phyloP scores from a whole-genome alignment of 2,113 vertebrate species.

The Casuarius casuarius region DNA sequence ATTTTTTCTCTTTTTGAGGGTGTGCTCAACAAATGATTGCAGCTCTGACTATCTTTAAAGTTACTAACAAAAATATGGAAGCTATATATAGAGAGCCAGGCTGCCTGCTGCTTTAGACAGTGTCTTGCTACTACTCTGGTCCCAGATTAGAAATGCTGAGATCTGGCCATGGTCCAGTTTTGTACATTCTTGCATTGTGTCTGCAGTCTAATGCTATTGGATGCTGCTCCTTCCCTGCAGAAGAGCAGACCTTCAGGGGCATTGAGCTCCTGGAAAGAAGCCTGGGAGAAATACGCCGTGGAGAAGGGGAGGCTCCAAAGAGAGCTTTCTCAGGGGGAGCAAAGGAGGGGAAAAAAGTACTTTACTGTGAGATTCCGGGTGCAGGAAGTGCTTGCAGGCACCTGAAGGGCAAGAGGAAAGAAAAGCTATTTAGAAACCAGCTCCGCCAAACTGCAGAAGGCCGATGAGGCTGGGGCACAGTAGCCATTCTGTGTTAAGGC shows the following conservation, averaged over 20 bases:
- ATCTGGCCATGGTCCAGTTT: not conserved
- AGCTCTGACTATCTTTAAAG: not conserved
- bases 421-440: not conserved
- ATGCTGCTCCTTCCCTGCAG: not conserved
- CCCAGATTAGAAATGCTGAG: not conserved
- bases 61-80: not conserved
- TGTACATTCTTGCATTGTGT: not conserved
- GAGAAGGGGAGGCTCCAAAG: not conserved
- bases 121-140: not conserved
- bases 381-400: not conserved
- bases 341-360: not conserved
- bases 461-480: not conserved
- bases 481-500: not conserved
- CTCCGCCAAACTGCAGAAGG: not conserved
- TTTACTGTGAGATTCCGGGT: not conserved
- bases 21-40: not conserved
- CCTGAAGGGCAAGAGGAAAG: not conserved
- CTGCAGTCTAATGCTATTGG: not conserved
- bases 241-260: not conserved
- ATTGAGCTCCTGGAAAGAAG: not conserved
- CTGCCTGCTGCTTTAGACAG: not conserved
- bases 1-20: not conserved
- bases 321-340: not conserved
- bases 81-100: not conserved
- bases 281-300: not conserved